Conservation (phyloP, 1,140 invertebrate genomes). For the Ceratoteleas bidentatus region DNA sequence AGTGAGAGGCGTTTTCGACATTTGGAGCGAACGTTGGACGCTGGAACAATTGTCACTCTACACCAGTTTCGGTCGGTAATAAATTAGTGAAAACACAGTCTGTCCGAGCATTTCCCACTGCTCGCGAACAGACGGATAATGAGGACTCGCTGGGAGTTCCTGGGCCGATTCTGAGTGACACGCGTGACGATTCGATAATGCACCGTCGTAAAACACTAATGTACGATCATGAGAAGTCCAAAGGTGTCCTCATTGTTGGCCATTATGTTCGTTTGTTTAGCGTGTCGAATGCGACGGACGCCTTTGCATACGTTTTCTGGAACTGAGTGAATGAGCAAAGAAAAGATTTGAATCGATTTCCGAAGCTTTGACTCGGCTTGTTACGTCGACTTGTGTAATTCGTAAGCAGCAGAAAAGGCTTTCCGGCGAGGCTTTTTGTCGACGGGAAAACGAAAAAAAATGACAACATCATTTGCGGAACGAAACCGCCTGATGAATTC, state of each 20-base stretch:
- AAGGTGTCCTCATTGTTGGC: slow-evolving; percentile 61
- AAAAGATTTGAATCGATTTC: slow-evolving; percentile 61
- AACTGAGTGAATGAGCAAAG: slow-evolving; percentile 42
- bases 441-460: slow-evolving; percentile 30
- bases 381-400: slow-evolving; percentile 48
- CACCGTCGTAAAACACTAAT: slow-evolving; percentile 78
- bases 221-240: slow-evolving; percentile 73
- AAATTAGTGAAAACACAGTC: slow-evolving; percentile 45
- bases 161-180: slow-evolving; percentile 67
- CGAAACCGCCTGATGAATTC: slow-evolving; percentile 40
- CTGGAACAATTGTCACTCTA: too few relatives aligned
- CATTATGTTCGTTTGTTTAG: slow-evolving; percentile 59
- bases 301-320: slow-evolving; percentile 66
- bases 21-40: too few relatives aligned
- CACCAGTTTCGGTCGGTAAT: slow-evolving; percentile 6
- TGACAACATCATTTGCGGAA: slow-evolving; percentile 56
- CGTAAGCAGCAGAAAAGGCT: slow-evolving; percentile 23
- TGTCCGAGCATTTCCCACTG: slow-evolving; percentile 44
- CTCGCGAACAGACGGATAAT: slow-evolving; percentile 62
- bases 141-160: slow-evolving; percentile 54
- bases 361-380: slow-evolving; percentile 42
- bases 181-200: slow-evolving; percentile 76
- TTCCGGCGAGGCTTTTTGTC: slow-evolving; percentile 31
- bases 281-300: slow-evolving; percentile 67
- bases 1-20: too few relatives aligned